Base-by-base conservation (phyloP, 2,888 invertebrate genomes). In the Noctua janthe region DNA sequence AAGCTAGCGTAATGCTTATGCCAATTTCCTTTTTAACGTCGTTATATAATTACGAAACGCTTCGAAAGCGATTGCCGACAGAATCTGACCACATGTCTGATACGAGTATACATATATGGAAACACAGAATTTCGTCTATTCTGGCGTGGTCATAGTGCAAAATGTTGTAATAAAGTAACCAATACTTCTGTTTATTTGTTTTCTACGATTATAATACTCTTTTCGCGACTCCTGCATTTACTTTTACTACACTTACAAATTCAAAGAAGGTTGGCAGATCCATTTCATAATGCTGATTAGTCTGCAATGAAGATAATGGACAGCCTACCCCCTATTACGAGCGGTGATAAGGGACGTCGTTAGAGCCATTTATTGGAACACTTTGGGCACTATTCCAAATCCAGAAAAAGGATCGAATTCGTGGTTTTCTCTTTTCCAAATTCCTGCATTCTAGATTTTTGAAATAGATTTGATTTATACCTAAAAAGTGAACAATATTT, bases 281-380 rank as follows among this genome's bases (percentile, higher is more conserved):
- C 47, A 2, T 35, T 10, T 49, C 54, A 49, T 62, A 78, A 49
- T 43, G 35, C 43, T 73, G 54, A 80, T 73, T 59, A 71, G 39
- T 81, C 17, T 39, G 56, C 43, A 66, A 74, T 74, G 15, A 62
- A 85, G 71, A 74, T 64, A 81, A 66, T 85, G 70, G 49, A 71
- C 64, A 29, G 43, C 43, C 39, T 64, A 66, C 47, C 64, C 69
- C 23, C 70, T 74, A 56, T 70, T 86, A 84, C 83, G 86, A 82
- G 69, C 86, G 56, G 76, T 29, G 72, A 86, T 83, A 83, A 86
- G 76, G 56, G 69, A 76, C 69, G 56, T 76, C 71, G 82, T 86
- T 86, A 83, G 72, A 76, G 69, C 82, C 83, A 82, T 76, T 66
- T 82, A 87, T 90, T 83, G 79, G 74, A 73, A 80, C 62, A 47